Evolutionary conservation across 2,888 invertebrate species (phyloP).

Genomic region (Latheticus oryzae): DNA sequence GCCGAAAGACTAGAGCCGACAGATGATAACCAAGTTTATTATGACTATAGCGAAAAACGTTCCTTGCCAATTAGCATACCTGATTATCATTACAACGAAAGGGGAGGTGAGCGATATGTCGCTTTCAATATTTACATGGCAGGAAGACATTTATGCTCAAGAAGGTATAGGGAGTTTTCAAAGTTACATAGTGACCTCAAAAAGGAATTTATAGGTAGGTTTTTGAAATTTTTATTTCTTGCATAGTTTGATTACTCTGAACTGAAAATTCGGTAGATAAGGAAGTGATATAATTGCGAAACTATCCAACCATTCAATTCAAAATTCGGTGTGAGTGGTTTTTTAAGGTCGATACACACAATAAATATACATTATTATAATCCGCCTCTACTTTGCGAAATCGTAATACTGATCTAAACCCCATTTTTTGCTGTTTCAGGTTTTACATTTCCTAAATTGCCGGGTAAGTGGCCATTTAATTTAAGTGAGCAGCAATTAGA

Average conservation of each 20-base stretch:
- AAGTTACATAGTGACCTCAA: constrained; percentile 88
- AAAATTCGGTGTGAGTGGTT: not conserved
- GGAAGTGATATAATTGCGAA: no score
- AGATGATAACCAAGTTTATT: constrained; percentile 83
- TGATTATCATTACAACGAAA: constrained; percentile 91
- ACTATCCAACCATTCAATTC: no score
- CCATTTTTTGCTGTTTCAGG: constrained; percentile 64
- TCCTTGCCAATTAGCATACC: constrained; percentile 91
- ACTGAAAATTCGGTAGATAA: no score
- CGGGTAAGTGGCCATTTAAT: constrained; percentile 98
- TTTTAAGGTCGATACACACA: not conserved
- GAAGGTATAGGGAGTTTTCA: constrained; percentile 95
- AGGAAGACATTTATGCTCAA: constrained; percentile 95
- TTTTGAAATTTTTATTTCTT: constrained; percentile 6
- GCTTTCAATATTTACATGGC: constrained; percentile 99
- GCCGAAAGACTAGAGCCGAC: constrained; percentile 86
- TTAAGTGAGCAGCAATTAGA: constrained; percentile 98
- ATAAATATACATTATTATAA: not conserved
- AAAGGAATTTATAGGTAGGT: constrained; percentile 88
- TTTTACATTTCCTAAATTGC: constrained; percentile 96
- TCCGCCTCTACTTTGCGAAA: no score
- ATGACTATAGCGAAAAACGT: constrained; percentile 95
- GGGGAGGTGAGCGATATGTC: constrained; percentile 90
- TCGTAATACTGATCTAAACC: no score
- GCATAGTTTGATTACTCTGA: not conserved